phyloP scores from a whole-genome alignment of 2,797 vertebrate genomes.

The Siniperca obscura region DNA sequence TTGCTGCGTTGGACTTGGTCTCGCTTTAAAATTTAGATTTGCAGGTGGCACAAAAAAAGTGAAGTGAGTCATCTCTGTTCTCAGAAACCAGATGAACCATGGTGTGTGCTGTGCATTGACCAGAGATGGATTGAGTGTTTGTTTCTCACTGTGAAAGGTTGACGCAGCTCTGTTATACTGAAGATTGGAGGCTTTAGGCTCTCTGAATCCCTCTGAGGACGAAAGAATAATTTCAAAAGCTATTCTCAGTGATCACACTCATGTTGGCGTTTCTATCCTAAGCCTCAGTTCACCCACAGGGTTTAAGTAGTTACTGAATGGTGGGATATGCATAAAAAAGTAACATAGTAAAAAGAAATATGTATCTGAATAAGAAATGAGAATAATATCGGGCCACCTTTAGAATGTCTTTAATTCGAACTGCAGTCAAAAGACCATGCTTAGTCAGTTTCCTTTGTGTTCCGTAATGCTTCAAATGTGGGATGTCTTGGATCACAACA shows the following conservation, averaged over 20 bases:
- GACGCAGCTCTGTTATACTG: not conserved
- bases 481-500: conserved; percentile 1
- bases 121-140: not conserved
- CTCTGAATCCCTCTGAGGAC: not conserved
- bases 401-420: not conserved
- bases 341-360: not conserved
- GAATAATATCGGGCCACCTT: not conserved
- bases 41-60: not conserved
- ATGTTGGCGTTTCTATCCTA: not conserved
- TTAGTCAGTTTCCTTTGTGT: conserved; percentile 1
- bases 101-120: not conserved
- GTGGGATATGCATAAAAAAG: not conserved
- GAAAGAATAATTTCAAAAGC: not conserved
- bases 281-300: not conserved
- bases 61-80: conserved; percentile 31
- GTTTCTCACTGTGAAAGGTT: not conserved
- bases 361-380: not conserved
- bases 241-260: not conserved
- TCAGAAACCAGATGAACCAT: conserved; percentile 24
- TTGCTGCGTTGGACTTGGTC: not conserved
- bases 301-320: not conserved
- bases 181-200: not conserved
- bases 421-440: not conserved
- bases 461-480: not conserved
- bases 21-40: not conserved